Base-by-base conservation (phyloP, 92 coral and sea anemone genomes). In the Zoanthus sansibaricus region DNA sequence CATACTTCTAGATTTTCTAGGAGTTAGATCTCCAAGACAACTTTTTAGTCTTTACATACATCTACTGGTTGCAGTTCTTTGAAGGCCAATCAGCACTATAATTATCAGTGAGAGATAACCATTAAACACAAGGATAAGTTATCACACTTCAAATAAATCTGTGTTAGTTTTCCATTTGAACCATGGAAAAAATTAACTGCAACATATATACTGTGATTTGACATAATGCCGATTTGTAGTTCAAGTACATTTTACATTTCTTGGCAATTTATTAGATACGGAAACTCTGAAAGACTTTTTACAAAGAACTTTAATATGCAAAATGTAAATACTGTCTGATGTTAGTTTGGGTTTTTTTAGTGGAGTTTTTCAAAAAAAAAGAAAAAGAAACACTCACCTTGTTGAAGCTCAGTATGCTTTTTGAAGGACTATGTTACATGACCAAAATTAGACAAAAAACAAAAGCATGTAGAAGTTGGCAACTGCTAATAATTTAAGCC, bases 1-100 rank as follows among this genome's bases (percentile, higher is more conserved):
- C 88, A 80, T 67, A 88, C 88, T 72, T 71, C 91, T 62, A 17
- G 83, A 62, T 88, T 88, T 82, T 69, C 74, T 69, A 69, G 4
- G 45, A 69, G 74, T 21, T 25, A 69, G 74, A 49, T 69, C 74
- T 69, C 74, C 74, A 71, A 71, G 75, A 71, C 75, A 71, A 32
- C 33, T 71, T 71, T 71, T 71, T 71, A 25, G 25, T 25, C 25
- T 25, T 25, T 25, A 25, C 25, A 25, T 25, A 25, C 25, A 25
- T 25, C 25, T 25, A 71, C 75, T 71, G 75, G 51, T 49, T 71
- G 52, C 75, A 71, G 75, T 71, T 71, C 75, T 13, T 71, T 71
- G 75, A 71, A 71, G 75, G 75, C 75, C 75, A 71, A 71, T 33
- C 8, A 71, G 8, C 5, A 49, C 75, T 71, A 71, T 71, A 71